Evolutionary conservation across 1,140 invertebrate species (phyloP), one percentile per base, ranked within the genome.

Genomic region (Diploscapter pachys): DNA sequence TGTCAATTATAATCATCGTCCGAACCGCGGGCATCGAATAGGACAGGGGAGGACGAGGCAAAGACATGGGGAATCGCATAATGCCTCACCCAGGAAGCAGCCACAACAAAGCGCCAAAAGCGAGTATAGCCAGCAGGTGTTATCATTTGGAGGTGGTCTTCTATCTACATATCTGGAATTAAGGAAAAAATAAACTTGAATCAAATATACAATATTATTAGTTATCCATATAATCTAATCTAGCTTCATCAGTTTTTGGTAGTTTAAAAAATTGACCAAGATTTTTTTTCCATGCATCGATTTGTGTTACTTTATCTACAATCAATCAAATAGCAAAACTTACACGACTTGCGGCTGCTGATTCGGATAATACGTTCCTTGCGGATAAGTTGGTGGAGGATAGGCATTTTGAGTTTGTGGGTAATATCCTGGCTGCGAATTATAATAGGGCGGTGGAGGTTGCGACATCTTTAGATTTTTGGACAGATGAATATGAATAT

Each of bases 331-430:
- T 9, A n/a, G 0, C 56, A 72, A 55, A 62, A 74, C 73, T 74
- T 13, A 74, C 73, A 69, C 61, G 6, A 74, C 73, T 74, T 74
- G 73, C 56, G 73, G 73, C 48, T 31, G 31, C 31, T 74, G 73
- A 69, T 74, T 67, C 55, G 73, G 73, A 50, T 74, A 69, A 51
- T 74, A 65, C 52, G 68, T 69, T 69, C 73, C 73, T 50, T 64
- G 63, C 49, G 73, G 73, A 53, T 74, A 74, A 5, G 73, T 65
- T 50, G 63, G 61, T 64, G 56, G 71, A 3, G 73, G 73, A 62
- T 74, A 74, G 31, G 73, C 65, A n/a, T 69, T 74, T 2, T 69
- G 65, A 2, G 65, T 67, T 49, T 74, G 73, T 4, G 73, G 73
- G 48, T 49, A 11, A 50, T 74, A 74, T 4, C 56, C 53, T 8